Conservation (phyloP, 1,140 invertebrate species). For the Caenorhabditis brenneri region DNA sequence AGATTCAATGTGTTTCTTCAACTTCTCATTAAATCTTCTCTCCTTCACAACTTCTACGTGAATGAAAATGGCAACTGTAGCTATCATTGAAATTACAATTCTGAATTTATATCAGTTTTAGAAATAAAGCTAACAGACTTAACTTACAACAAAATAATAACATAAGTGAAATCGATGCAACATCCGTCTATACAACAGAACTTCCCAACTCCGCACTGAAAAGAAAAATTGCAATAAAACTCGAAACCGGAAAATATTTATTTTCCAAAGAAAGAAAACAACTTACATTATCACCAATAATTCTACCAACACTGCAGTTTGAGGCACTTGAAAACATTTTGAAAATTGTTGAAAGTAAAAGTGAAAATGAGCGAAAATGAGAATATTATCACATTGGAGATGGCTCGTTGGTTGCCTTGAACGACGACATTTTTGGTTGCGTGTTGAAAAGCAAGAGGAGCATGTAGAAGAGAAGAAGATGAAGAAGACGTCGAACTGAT, state of each 20-base stretch:
- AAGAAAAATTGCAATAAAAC: too few relatives aligned
- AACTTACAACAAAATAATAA: constrained; percentile 15
- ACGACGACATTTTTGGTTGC: constrained; percentile 4
- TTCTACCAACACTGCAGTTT: neutral
- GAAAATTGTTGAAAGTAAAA: neutral
- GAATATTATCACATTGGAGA: constrained; percentile 16
- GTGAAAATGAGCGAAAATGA: neutral
- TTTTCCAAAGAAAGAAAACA: neutral
- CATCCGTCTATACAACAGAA: constrained; percentile 12
- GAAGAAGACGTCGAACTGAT: neutral
- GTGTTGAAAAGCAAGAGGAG: neutral
- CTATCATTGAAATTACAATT: constrained; percentile 25
- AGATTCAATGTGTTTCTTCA: neutral
- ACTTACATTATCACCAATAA: neutral
- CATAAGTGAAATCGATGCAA: constrained; percentile 20
- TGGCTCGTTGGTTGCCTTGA: neutral
- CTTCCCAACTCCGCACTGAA: constrained; percentile 24
- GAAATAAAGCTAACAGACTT: too few relatives aligned
- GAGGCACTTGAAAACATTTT: neutral
- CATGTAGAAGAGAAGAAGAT: neutral
- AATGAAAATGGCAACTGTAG: constrained; percentile 13
- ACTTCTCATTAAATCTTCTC: neutral
- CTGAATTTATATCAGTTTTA: neutral
- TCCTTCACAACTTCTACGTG: constrained; percentile 9
- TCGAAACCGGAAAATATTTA: neutral